These are phyloP conservation scores for Temnopleurus reevesii DNA, from an alignment of 53 echinoderm and acorn worm genomes.

Conservation along the genomic window DNA sequence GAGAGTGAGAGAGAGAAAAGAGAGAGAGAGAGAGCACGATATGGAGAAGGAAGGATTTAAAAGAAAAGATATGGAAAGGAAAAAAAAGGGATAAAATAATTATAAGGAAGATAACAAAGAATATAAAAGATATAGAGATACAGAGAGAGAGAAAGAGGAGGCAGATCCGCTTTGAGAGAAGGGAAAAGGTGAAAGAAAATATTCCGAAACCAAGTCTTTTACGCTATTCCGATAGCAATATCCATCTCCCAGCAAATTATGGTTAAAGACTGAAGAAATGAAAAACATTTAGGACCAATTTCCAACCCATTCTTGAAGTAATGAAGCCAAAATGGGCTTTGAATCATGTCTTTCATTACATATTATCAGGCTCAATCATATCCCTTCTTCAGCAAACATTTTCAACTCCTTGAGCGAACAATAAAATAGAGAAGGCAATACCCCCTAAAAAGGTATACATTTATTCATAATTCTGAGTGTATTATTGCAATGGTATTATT, in stretches of 20 bases:
- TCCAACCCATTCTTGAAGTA: neutral
- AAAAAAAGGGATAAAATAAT: neutral
- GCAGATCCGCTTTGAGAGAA: neutral
- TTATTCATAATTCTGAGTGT: too few species aligned
- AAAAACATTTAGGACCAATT: neutral
- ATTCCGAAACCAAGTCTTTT: too few species aligned
- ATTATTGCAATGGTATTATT: too few species aligned
- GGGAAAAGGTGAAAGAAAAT: too few species aligned
- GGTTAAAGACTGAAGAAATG: neutral
- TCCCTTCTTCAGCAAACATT: too few species aligned
- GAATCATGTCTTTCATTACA: too few species aligned
- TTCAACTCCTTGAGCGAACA: too few species aligned
- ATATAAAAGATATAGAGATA: neutral
- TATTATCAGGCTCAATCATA: too few species aligned
- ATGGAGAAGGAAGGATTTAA: neutral
- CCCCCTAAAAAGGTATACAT: too few species aligned
- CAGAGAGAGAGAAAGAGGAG: neutral
- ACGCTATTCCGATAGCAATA: too few species aligned
- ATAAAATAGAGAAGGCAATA: too few species aligned
- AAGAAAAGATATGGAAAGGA: neutral
- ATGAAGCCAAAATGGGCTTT: neutral
- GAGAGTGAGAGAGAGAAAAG: neutral
- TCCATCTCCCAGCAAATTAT: neutral
- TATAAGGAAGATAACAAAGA: too few species aligned
- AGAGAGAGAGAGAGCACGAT: neutral